These are phyloP conservation scores for Argyrosomus japonicus DNA, from an alignment of 2,113 vertebrate species.

Conservation along the genomic window DNA sequence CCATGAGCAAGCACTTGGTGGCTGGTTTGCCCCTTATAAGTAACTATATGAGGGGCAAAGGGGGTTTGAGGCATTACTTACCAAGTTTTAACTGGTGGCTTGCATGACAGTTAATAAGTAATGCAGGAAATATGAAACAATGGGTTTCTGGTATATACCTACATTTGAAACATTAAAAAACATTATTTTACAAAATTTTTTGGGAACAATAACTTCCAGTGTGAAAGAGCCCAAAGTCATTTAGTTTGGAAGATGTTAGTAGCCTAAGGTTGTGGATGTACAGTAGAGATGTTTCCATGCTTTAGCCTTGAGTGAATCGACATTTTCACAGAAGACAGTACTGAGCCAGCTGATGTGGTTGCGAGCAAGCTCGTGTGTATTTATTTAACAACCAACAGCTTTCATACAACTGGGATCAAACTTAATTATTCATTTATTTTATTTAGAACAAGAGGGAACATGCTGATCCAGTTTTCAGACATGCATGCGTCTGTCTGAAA, in stretches of 20 bases:
- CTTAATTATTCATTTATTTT: conserved; percentile 47
- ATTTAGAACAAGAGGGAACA: conserved; percentile 44
- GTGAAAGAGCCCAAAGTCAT: background rate
- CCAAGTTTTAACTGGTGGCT: conserved; percentile 10
- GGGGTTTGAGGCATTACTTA: conserved; percentile 16
- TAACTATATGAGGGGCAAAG: conserved; percentile 28
- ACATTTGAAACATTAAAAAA: background rate
- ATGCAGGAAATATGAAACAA: too few species aligned
- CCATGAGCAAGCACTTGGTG: too few species aligned
- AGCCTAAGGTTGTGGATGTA: background rate
- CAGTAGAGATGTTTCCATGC: background rate
- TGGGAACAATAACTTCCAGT: background rate
- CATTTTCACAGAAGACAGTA: conserved; percentile 11
- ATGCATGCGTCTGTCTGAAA: conserved; percentile 20
- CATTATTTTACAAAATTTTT: background rate
- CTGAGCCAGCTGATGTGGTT: conserved; percentile 5
- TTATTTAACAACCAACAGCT: conserved; percentile 21
- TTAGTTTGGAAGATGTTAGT: background rate
- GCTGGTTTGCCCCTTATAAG: background rate
- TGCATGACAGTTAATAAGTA: background rate
- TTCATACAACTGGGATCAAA: conserved; percentile 35
- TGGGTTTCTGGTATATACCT: background rate
- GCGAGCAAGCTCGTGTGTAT: background rate
- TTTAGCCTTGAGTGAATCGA: background rate
- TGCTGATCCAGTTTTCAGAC: conserved; percentile 32